Evolutionary conservation across 2,888 invertebrate species (phyloP).

Genomic region (Asteroscopus sphinx): DNA sequence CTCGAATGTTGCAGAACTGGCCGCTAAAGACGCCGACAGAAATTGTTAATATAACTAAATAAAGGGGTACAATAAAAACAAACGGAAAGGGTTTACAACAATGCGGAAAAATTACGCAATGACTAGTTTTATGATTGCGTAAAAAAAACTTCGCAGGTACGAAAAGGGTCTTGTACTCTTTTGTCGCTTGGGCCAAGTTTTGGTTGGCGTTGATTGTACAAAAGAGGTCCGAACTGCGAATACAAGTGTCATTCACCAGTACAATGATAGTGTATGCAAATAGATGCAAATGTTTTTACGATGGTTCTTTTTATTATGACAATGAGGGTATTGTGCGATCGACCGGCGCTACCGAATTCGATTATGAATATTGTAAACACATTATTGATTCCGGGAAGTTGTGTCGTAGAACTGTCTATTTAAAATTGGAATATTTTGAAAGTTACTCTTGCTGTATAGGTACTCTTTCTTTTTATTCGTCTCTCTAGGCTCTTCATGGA

Average conservation of each 20-base stretch:
- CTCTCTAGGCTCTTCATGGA: no score
- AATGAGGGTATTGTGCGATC: constrained; percentile 69
- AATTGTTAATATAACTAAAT: constrained; percentile 68
- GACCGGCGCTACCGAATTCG: constrained; percentile 75
- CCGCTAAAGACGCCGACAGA: constrained; percentile 83
- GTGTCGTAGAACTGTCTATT: constrained; percentile 7
- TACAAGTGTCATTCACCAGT: constrained; percentile 72
- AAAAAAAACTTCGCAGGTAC: constrained; percentile 86
- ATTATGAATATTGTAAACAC: constrained; percentile 76
- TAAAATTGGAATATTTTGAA: constrained; percentile 6
- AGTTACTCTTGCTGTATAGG: neutral
- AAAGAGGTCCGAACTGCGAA: constrained; percentile 66
- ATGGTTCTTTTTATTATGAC: constrained; percentile 67
- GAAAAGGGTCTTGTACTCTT: constrained; percentile 63
- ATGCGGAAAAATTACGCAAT: constrained; percentile 89
- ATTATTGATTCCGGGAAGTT: constrained; percentile 61
- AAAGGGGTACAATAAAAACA: constrained; percentile 86
- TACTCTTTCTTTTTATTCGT: neutral
- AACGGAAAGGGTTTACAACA: constrained; percentile 88
- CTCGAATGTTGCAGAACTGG: constrained; percentile 83
- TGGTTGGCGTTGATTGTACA: constrained; percentile 53
- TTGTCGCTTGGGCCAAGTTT: constrained; percentile 69
- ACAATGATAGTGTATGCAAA: constrained; percentile 83
- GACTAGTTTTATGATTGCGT: constrained; percentile 76
- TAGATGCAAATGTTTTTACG: constrained; percentile 80